Conservation (phyloP, 2,113 vertebrate genomes). For the Chlamydotis undulata region DNA sequence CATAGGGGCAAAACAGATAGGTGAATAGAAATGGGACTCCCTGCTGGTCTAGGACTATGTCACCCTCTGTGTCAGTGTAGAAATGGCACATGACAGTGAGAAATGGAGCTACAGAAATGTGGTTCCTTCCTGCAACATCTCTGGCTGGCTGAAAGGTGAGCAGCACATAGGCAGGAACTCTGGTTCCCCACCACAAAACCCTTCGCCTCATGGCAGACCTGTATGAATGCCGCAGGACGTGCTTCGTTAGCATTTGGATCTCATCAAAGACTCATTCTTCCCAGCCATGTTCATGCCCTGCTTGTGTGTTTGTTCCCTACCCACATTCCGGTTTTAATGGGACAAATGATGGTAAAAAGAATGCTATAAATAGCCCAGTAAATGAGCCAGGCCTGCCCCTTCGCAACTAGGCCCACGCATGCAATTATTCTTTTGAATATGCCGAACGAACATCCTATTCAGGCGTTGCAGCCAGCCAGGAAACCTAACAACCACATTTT, state of each 20-base stretch:
- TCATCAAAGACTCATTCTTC: constrained; percentile 46
- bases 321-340: constrained; percentile 33
- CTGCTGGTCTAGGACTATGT: neutral
- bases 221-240: fast-evolving
- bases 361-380: constrained; percentile 43
- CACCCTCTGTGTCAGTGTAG: neutral
- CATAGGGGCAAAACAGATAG: neutral
- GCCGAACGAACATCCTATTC: constrained; percentile 30
- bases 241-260: neutral
- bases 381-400: constrained; percentile 59
- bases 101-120: neutral
- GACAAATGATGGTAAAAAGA: constrained; percentile 31
- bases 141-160: neutral
- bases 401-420: neutral
- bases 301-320: constrained; percentile 27
- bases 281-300: neutral
- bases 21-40: neutral
- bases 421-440: constrained; percentile 54
- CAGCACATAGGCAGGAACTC: neutral
- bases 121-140: neutral
- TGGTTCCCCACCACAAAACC: neutral
- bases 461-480: neutral
- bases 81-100: neutral
- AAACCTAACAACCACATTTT: constrained; percentile 31
- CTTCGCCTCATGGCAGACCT: neutral